phyloP scores from a whole-genome alignment of 2,113 vertebrate species.

The Plotosus lineatus region DNA sequence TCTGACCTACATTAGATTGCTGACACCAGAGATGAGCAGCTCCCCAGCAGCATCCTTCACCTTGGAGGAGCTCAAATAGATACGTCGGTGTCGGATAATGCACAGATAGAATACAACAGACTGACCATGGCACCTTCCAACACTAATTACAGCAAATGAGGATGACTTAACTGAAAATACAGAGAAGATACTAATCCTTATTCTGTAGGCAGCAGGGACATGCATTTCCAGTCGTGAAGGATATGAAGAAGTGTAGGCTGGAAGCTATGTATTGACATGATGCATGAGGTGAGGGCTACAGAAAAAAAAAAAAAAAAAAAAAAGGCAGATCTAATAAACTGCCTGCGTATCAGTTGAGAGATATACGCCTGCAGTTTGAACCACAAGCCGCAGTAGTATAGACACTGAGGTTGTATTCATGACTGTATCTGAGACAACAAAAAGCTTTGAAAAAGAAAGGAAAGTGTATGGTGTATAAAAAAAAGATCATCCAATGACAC shows the following conservation, averaged over 20 bases:
- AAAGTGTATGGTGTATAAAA: not conserved
- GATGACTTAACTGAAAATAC: not conserved
- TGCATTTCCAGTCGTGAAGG: conserved; percentile 3
- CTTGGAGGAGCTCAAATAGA: conserved; percentile 8
- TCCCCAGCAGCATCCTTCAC: conserved; percentile 14
- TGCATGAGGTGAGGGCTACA: not conserved
- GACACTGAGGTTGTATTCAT: not conserved
- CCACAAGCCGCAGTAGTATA: not conserved
- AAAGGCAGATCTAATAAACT: not conserved
- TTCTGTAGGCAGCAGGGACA: not conserved
- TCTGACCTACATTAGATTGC: conserved; percentile 63
- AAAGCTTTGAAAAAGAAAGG: not conserved
- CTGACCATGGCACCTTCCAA: not conserved
- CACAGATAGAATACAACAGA: not conserved
- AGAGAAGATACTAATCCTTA: not conserved
- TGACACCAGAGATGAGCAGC: conserved; percentile 1
- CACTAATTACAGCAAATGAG: not conserved
- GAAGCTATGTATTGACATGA: not conserved
- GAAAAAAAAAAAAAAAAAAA: not conserved
- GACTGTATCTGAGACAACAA: not conserved
- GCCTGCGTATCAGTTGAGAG: not conserved
- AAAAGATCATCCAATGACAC: not conserved
- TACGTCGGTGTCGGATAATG: not conserved
- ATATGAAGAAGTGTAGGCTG: not conserved
- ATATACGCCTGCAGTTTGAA: not conserved